Conservation (phyloP, 2,113 vertebrate species). For the Falco punctatus region DNA sequence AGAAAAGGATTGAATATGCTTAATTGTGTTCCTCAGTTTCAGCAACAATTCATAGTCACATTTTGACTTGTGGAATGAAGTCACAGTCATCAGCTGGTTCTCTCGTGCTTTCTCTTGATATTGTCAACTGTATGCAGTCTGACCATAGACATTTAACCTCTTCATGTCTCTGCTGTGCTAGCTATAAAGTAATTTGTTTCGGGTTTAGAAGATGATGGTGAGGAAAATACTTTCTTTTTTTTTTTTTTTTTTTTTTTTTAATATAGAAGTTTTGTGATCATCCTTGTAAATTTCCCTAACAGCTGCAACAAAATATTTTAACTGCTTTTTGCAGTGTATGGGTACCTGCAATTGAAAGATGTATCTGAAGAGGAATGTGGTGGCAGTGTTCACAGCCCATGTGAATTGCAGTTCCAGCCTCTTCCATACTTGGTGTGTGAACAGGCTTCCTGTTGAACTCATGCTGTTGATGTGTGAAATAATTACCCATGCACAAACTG, state of each 20-base stretch:
- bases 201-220: background rate
- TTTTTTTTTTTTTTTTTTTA: background rate
- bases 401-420: background rate
- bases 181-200: background rate
- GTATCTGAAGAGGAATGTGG: background rate
- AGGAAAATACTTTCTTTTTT: background rate
- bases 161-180: accelerated
- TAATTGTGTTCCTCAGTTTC: background rate
- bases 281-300: background rate
- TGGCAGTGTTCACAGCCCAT: background rate
- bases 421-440: background rate
- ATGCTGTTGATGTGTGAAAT: background rate
- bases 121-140: background rate
- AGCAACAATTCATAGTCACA: background rate
- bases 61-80: background rate
- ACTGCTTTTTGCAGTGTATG: background rate
- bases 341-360: background rate
- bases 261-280: background rate
- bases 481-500: background rate
- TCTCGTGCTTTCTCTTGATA: background rate
- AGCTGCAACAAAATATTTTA: background rate
- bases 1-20: background rate
- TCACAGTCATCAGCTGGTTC: background rate
- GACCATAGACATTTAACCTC: background rate
- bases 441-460: background rate